Conservation (phyloP, 2,113 vertebrate species). For the Nesoenas mayeri region DNA sequence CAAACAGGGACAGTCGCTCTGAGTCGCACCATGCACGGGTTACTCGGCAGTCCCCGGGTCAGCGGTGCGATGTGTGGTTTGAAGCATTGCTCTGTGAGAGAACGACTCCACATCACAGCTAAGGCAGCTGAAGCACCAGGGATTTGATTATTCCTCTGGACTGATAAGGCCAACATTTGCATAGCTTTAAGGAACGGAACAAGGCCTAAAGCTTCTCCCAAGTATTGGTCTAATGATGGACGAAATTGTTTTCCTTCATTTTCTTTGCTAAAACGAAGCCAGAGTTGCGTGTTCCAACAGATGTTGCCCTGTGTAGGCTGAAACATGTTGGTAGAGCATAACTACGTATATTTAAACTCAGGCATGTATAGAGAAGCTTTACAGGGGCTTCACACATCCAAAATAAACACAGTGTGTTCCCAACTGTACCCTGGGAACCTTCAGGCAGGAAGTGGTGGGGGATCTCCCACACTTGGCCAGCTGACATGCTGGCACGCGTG, state of each 20-base stretch:
- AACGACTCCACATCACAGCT: neutral
- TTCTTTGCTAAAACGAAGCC: slow-evolving; percentile 20
- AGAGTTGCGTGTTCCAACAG: slow-evolving; percentile 48
- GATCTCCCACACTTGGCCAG: slow-evolving; percentile 55
- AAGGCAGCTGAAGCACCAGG: neutral
- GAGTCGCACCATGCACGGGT: neutral
- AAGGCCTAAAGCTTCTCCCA: slow-evolving; percentile 16
- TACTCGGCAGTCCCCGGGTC: neutral
- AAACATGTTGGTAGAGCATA: slow-evolving; percentile 39
- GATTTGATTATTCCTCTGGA: neutral
- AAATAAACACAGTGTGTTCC: slow-evolving; percentile 43
- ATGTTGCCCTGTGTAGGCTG: slow-evolving; percentile 47
- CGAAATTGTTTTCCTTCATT: slow-evolving; percentile 49
- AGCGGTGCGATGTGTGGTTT: neutral
- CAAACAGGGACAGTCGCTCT: neutral
- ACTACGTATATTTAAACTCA: slow-evolving; percentile 20
- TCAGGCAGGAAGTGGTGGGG: slow-evolving; percentile 35
- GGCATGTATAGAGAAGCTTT: neutral
- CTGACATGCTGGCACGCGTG: slow-evolving; percentile 45
- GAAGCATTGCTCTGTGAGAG: neutral
- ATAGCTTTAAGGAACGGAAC: slow-evolving; percentile 27
- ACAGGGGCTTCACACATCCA: slow-evolving; percentile 37
- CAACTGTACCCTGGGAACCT: slow-evolving; percentile 47
- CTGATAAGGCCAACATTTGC: neutral
- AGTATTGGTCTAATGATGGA: slow-evolving; percentile 30